Evolutionary conservation across 2,113 vertebrate genomes (phyloP).

Genomic region (Phycodurus eques): DNA sequence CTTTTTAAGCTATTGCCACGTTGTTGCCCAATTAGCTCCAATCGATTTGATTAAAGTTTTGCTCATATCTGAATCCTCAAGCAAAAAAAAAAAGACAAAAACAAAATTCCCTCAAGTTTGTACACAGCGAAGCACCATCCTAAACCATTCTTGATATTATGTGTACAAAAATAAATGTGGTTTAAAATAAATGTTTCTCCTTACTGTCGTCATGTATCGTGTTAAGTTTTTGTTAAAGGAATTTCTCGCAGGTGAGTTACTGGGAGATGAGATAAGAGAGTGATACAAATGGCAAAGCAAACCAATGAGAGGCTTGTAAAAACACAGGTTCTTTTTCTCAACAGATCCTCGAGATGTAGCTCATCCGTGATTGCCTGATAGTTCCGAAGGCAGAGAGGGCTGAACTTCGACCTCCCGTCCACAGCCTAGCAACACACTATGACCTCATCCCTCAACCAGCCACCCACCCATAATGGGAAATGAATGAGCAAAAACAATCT

Average conservation of each 20-base stretch:
- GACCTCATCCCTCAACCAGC: conserved; percentile 12
- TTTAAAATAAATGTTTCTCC: background rate
- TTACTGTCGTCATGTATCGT: background rate
- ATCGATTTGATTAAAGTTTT: no score
- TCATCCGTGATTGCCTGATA: conserved; percentile 74
- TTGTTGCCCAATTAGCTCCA: no score
- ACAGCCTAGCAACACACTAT: conserved; percentile 16
- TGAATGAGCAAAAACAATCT: background rate
- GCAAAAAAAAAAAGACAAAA: no score
- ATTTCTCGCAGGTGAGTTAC: background rate
- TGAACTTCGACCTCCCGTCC: conserved; percentile 58
- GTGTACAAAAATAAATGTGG: background rate
- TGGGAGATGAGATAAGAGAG: conserved; percentile 23
- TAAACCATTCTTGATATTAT: no score
- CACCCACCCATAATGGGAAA: conserved; percentile 31
- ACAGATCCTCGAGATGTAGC: conserved; percentile 64
- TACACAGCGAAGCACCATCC: no score
- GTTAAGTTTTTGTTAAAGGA: conserved; percentile 6
- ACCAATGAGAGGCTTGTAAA: conserved; percentile 39
- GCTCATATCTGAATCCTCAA: no score
- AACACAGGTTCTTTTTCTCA: conserved; percentile 41
- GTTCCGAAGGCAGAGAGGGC: conserved; percentile 56
- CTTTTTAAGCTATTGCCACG: no score
- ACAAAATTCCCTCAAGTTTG: no score
- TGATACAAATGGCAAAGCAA: conserved; percentile 23